Evolutionary conservation across 2,797 vertebrate species (phyloP).

Genomic region (Antennarius maculatus): DNA sequence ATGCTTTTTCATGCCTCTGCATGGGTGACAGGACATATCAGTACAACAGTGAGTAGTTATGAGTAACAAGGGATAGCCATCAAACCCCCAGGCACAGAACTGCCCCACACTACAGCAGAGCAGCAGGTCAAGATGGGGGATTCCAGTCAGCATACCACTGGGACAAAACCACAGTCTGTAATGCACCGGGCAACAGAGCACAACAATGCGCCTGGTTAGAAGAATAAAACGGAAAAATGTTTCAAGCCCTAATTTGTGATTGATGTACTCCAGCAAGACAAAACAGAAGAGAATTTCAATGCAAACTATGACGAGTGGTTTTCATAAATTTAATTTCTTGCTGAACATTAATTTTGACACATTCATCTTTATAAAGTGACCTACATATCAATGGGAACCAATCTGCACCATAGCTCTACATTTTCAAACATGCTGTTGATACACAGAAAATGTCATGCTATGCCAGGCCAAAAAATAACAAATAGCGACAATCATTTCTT

Average conservation of each 20-base stretch:
- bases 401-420: too few species aligned
- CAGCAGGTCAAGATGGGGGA: slow-evolving; percentile 55
- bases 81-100: slow-evolving; percentile 27
- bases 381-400: too few species aligned
- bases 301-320: background rate
- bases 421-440: too few species aligned
- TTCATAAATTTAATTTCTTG: too few species aligned
- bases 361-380: too few species aligned
- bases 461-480: too few species aligned
- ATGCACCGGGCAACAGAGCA: slow-evolving; percentile 20
- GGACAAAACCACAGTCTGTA: slow-evolving; percentile 53
- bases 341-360: too few species aligned
- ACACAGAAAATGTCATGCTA: too few species aligned
- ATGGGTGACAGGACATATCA: slow-evolving; percentile 40
- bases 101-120: slow-evolving; percentile 26
- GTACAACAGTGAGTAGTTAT: slow-evolving; percentile 33
- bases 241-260: background rate
- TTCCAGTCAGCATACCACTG: slow-evolving; percentile 45
- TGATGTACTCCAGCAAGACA: background rate
- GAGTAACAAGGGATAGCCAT: slow-evolving; percentile 20
- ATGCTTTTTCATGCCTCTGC: slow-evolving; percentile 34
- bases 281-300: background rate
- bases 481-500: too few species aligned
- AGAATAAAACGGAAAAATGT: slow-evolving; percentile 6
- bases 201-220: background rate